phyloP scores from a whole-genome alignment of 2,888 invertebrate genomes.

The Bedellia somnulentella region DNA sequence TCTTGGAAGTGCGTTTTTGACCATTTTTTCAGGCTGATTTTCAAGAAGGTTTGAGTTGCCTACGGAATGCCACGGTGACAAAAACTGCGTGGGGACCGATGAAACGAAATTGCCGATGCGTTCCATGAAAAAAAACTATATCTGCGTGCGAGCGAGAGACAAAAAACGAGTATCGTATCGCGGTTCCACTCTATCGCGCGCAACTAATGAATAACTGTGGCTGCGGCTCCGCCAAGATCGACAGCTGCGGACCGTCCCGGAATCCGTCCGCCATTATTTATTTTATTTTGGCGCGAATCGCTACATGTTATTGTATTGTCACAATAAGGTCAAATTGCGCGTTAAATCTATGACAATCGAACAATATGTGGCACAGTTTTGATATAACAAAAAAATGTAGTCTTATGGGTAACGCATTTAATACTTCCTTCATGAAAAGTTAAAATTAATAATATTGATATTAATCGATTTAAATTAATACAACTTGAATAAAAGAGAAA shows the following conservation, averaged over 20 bases:
- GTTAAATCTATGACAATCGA: slow-evolving; percentile 52
- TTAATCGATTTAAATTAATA: too few relatives aligned
- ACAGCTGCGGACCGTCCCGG: slow-evolving; percentile 36
- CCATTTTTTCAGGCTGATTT: too few relatives aligned
- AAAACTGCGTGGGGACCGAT: slow-evolving; percentile 53
- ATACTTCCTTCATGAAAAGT: too few relatives aligned
- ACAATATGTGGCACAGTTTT: neutral
- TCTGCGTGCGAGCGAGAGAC: slow-evolving; percentile 51
- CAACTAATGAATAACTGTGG: slow-evolving; percentile 33
- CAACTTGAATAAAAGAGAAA: too few relatives aligned
- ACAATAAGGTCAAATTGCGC: slow-evolving; percentile 58
- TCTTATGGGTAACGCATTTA: too few relatives aligned
- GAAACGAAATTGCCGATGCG: slow-evolving; percentile 57
- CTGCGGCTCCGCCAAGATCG: slow-evolving; percentile 9
- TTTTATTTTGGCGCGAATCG: slow-evolving; percentile 52
- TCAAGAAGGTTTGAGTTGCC: too few relatives aligned
- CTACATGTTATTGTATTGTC: slow-evolving; percentile 26
- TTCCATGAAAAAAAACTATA: slow-evolving; percentile 49
- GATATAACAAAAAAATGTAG: too few relatives aligned
- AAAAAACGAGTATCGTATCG: slow-evolving; percentile 52
- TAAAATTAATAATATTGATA: too few relatives aligned
- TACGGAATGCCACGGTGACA: slow-evolving; percentile 48
- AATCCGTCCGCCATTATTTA: slow-evolving; percentile 43
- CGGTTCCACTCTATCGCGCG: slow-evolving; percentile 55
- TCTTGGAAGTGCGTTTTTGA: too few relatives aligned